Conservation (phyloP, 2,113 vertebrate genomes). For the Leptosomus discolor region DNA sequence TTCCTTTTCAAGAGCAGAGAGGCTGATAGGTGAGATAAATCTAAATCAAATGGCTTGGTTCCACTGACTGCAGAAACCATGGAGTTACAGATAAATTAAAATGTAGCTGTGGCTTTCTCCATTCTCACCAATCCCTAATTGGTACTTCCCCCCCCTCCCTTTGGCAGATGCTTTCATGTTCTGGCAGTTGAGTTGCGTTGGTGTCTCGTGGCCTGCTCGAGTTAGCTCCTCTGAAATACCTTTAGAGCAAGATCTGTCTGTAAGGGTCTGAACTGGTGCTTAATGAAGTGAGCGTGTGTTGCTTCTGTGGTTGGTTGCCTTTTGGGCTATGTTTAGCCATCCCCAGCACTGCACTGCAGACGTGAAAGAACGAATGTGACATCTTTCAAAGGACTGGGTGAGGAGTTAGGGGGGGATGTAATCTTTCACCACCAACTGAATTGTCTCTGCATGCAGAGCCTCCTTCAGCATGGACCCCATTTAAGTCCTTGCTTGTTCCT, state of each 20-base stretch:
- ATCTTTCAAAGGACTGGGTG: not conserved
- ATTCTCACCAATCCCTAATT: not conserved
- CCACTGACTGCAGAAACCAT: not conserved
- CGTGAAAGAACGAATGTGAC: fast-evolving
- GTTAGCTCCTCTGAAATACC: not conserved
- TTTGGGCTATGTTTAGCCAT: not conserved
- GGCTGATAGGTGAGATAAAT: not conserved
- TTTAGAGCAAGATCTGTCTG: not conserved
- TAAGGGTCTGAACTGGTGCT: not conserved
- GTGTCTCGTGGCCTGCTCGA: not conserved
- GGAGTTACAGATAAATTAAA: not conserved
- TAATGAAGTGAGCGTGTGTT: fast-evolving
- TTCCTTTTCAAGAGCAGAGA: not conserved
- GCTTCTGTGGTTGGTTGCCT: not conserved
- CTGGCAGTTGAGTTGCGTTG: not conserved
- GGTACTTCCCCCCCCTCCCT: not conserved
- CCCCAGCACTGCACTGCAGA: not conserved
- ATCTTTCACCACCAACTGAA: not conserved
- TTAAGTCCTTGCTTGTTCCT: fast-evolving
- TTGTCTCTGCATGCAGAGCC: not conserved
- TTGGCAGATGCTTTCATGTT: not conserved
- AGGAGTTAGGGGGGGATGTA: not conserved
- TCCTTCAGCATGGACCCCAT: not conserved
- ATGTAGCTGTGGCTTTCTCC: not conserved
- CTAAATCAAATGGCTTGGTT: not conserved